Base-by-base conservation (phyloP, 1,140 invertebrate species). In the Sycophila sp. region DNA sequence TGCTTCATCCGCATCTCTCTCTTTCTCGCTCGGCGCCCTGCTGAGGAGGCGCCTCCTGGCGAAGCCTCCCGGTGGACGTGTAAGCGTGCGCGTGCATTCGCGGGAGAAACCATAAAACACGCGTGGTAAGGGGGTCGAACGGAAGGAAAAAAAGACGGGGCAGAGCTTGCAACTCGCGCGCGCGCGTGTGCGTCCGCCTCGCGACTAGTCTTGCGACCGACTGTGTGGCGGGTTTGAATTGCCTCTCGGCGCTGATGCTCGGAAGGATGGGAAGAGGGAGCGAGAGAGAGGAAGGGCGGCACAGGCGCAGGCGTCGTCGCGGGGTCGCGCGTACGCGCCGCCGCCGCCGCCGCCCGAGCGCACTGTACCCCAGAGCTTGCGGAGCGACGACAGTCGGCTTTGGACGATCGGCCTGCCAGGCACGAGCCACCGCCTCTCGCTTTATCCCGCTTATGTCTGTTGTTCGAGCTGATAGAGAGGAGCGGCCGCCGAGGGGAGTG, bases 341-440 rank as follows among this genome's bases (percentile, higher is more conserved):
- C 69, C 59, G 45, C 60, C 58, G 69, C 73, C 71, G 72, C 71
- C 67, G 69, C 71, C 63, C 73, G 72, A 63, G 71, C 72, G 68
- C 72, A 58, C 4, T 38, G 4, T 42, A 69, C 8, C 34, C 7
- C 10, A 42, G 7, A n/a, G n/a, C n/a, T n/a, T n/a, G 4, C 17
- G 19, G 17, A 40, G 4, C 55, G 32, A 45, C 28, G 77, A 80
- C 81, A 81, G 83, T 83, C 77, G 75, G 76, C 79, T 80, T 76
- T 81, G 76, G 78, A 80, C 79, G 80, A 83, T 83, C 79, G 76
- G 80, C 78, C 80, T 36, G 13, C 6, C 55, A 75, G 47, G 73
- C 42, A 47, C 42, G 42, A 47, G 24, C 32, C 24, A 2, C 8
- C 2, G 4, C 2, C 38, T 40, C 38, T 40, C 38, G 11, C 38